A percentile compares a stretch with the other conserved stretches of the same genome.
These are phyloP conservation scores for Epizoanthus stellaris DNA, from an alignment of 92 coral and sea anemone genomes.

Conservation along the genomic window DNA sequence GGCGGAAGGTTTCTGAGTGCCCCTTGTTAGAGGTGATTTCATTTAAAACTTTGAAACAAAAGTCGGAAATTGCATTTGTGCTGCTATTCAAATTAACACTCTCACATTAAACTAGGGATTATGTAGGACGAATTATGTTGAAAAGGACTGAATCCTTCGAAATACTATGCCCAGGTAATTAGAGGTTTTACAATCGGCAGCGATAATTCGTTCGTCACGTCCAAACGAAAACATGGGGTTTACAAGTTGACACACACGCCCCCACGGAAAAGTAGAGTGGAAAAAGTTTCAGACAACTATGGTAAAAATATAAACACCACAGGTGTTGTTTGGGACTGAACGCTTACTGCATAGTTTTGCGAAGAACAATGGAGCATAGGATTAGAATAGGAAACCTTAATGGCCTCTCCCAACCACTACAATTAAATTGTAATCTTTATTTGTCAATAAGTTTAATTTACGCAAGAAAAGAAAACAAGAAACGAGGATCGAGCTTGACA, in stretches of 20 bases:
- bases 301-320: too few species aligned
- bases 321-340: too few species aligned
- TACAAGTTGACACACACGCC: neutral
- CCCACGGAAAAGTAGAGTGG: constrained; percentile 9
- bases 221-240: neutral
- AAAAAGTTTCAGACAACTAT: neutral
- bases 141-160: neutral
- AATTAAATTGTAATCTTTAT: too few species aligned
- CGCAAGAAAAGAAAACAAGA: too few species aligned
- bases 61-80: constrained; percentile 50
- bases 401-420: too few species aligned
- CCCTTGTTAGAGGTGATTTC: constrained; percentile 29
- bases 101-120: constrained; percentile 39
- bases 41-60: constrained; percentile 22
- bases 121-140: neutral
- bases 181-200: neutral
- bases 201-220: neutral
- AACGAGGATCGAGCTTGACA: too few species aligned
- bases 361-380: neutral
- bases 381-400: constrained; percentile 2
- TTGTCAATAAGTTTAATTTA: too few species aligned
- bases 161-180: neutral
- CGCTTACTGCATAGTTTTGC: constrained; percentile 10
- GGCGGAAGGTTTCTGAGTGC: constrained; percentile 17
- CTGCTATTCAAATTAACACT: constrained; percentile 43